phyloP scores from a whole-genome alignment of 2,797 vertebrate genomes.

The Xiphophorus birchmanni region DNA sequence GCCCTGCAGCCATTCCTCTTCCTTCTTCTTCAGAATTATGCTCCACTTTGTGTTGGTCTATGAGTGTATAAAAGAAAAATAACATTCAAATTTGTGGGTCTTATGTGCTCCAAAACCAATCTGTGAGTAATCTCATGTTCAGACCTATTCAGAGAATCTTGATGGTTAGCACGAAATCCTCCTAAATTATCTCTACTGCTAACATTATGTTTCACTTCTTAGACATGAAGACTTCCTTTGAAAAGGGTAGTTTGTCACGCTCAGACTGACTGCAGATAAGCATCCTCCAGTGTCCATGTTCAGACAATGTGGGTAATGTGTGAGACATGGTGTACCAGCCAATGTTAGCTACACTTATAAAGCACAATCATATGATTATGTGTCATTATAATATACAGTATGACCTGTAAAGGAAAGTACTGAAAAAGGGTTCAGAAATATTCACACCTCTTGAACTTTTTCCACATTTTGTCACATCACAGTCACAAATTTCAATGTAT shows the following conservation, averaged over 20 bases:
- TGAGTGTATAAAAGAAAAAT: background rate
- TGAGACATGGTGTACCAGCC: conserved; percentile 35
- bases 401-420: background rate
- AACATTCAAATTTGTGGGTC: background rate
- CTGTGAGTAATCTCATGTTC: background rate
- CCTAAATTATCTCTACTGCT: background rate
- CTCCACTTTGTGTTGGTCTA: background rate
- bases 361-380: background rate
- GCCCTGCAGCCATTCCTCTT: background rate
- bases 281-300: background rate
- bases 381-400: too few relatives aligned
- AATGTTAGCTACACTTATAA: conserved; percentile 25
- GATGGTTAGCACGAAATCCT: background rate
- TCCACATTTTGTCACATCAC: background rate
- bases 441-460: background rate
- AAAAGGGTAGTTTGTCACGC: background rate
- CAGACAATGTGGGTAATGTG: conserved; percentile 48
- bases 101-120: background rate
- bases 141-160: background rate
- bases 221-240: conserved; percentile 19
- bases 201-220: background rate
- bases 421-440: background rate
- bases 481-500: background rate
- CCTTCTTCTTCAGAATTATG: background rate
- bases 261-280: conserved; percentile 9